Percentiles rank a stretch among this genome's conserved stretches.
phyloP scores from a whole-genome alignment of 2,888 invertebrate genomes.

The Bellardia bayeri region DNA sequence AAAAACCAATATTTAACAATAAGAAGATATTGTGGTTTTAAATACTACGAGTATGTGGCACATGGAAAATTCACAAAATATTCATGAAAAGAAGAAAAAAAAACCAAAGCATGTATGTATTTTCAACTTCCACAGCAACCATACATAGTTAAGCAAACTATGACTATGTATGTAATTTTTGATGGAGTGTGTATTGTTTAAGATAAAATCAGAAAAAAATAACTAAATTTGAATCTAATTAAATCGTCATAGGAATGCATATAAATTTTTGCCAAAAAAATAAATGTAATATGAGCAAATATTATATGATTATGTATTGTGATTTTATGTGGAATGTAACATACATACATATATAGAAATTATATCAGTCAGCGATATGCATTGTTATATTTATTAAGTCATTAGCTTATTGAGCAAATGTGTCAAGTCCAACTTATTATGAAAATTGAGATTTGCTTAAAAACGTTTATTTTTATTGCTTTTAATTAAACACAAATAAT shows the following conservation, averaged over 20 bases:
- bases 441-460: too few species aligned
- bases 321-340: neutral
- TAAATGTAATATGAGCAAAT: neutral
- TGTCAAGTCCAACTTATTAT: too few species aligned
- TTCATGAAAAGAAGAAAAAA: neutral
- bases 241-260: conserved; percentile 5
- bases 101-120: neutral
- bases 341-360: too few species aligned
- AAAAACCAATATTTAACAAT: conserved; percentile 49
- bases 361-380: too few species aligned
- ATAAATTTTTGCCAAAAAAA: neutral
- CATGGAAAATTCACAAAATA: conserved; percentile 23
- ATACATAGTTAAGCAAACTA: conserved; percentile 18
- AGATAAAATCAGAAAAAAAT: neutral
- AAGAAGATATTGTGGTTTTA: conserved; percentile 38
- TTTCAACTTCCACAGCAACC: neutral
- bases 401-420: neutral
- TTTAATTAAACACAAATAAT: neutral
- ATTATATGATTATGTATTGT: neutral
- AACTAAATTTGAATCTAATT: conserved; percentile 20
- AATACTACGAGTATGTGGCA: conserved; percentile 4
- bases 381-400: neutral
- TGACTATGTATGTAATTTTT: conserved; percentile 22
- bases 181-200: neutral
- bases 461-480: too few species aligned